Percentiles rank a stretch among this genome's conserved stretches.
Conservation (phyloP, 2,888 invertebrate species). For the Drosophila merina region DNA sequence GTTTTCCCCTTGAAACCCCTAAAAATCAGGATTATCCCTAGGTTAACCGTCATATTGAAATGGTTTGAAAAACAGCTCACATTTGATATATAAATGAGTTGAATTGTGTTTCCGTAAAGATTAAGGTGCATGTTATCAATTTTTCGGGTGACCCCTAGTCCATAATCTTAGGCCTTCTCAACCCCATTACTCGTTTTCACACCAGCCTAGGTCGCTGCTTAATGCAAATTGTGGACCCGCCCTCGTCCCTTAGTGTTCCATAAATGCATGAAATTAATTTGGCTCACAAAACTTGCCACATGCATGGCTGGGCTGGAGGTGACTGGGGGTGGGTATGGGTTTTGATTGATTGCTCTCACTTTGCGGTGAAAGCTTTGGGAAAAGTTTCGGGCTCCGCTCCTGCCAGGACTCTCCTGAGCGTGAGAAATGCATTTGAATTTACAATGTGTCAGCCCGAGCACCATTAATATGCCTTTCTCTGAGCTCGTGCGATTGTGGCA, state of each 20-base stretch:
- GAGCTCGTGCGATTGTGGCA: background rate
- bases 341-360: slow-evolving; percentile 77
- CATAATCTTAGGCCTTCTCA: background rate
- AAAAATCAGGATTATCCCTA: no score
- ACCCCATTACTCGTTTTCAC: slow-evolving; percentile 5
- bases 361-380: slow-evolving; percentile 67
- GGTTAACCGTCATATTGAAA: no score
- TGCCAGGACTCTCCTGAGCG: slow-evolving; percentile 19
- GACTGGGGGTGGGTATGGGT: slow-evolving; percentile 11
- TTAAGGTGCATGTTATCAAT: background rate
- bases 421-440: slow-evolving; percentile 78
- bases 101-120: background rate
- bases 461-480: slow-evolving; percentile 67
- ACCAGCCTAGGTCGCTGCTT: slow-evolving; percentile 47
- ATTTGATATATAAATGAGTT: no score
- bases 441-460: slow-evolving; percentile 71
- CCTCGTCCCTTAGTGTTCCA: slow-evolving; percentile 43
- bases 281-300: slow-evolving; percentile 16
- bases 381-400: slow-evolving; percentile 30
- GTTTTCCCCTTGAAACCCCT: no score
- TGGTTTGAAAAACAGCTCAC: no score
- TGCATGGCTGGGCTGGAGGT: slow-evolving; percentile 19
- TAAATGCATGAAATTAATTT: slow-evolving; percentile 77
- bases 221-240: slow-evolving; percentile 68
- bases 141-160: background rate